A percentile compares a stretch with the other conserved stretches of the same genome.
phyloP scores from a whole-genome alignment of 2,797 vertebrate species.

The Tokudaia tokunoshimensis region DNA sequence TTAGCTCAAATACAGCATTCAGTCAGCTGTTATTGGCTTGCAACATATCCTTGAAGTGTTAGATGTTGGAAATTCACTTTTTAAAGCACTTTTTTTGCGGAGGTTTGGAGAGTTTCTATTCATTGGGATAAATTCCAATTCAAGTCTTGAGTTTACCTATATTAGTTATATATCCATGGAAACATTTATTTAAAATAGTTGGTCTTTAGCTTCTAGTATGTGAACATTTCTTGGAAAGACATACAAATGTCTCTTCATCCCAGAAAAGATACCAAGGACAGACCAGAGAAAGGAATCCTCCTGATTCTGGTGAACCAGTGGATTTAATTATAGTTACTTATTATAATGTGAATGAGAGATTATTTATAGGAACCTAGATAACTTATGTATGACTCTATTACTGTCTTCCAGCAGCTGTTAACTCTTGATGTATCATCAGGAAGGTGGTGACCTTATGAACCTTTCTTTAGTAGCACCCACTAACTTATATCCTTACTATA shows the following conservation, averaged over 20 bases:
- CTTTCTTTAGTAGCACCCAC: neutral
- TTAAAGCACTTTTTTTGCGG: neutral
- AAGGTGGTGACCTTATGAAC: neutral
- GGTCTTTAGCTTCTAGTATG: neutral
- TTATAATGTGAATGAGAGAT: neutral
- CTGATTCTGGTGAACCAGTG: neutral
- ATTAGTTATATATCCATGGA: neutral
- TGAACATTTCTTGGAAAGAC: neutral
- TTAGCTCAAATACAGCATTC: neutral
- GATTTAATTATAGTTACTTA: neutral
- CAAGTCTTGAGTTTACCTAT: neutral
- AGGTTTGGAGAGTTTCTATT: neutral
- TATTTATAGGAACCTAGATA: neutral
- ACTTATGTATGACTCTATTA: neutral
- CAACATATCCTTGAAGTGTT: neutral
- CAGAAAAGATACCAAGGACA: neutral
- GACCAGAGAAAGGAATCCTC: neutral
- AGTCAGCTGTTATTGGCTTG: neutral
- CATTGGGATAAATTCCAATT: neutral
- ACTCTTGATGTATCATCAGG: neutral
- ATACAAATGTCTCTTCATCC: neutral
- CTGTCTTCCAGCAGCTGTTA: neutral
- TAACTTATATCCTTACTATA: neutral
- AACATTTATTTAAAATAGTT: constrained; percentile 20
- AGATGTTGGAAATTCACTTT: neutral